Evolutionary conservation across 2,888 invertebrate species (phyloP), one percentile per base, ranked within the genome.

Genomic region (Dione vanillae): DNA sequence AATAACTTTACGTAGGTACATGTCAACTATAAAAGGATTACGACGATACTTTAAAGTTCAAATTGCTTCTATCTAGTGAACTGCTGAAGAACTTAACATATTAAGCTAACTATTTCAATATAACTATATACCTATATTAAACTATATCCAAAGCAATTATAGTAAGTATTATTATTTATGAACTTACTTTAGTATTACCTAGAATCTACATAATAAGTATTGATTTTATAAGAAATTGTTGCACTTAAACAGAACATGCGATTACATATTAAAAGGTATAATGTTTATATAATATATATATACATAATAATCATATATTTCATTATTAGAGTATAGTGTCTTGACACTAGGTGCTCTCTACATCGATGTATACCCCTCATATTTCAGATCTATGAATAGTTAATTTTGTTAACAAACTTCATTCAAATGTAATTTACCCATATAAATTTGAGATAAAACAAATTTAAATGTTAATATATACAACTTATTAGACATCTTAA

Each of bases 381-480:
- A n/a, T n/a, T n/a, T n/a, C n/a, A n/a, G n/a, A n/a, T n/a, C n/a
- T n/a, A n/a, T n/a, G n/a, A n/a, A n/a, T n/a, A n/a, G n/a, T n/a
- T n/a, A n/a, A n/a, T n/a, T n/a, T n/a, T n/a, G n/a, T n/a, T n/a
- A n/a, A n/a, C n/a, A n/a, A n/a, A n/a, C n/a, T n/a, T n/a, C n/a
- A n/a, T n/a, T n/a, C n/a, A n/a, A n/a, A n/a, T n/a, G n/a, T n/a
- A n/a, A n/a, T n/a, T n/a, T n/a, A n/a, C n/a, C n/a, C n/a, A n/a
- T n/a, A n/a, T n/a, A n/a, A n/a, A 35, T 11, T 27, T 35, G 10
- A 27, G 20, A 45, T n/a, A n/a, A 45, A 45, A n/a, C 35, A 37
- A 27, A 62, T 51, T 43, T 47, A 56, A 64, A 64, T 69, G 49
- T 51, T 69, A 69, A 43, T 64, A 69, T 62, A 64, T 69, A 69